Evolutionary conservation across 2,113 vertebrate genomes (phyloP), one percentile per base, ranked within the genome.

Genomic region (Eclectus roratus): DNA sequence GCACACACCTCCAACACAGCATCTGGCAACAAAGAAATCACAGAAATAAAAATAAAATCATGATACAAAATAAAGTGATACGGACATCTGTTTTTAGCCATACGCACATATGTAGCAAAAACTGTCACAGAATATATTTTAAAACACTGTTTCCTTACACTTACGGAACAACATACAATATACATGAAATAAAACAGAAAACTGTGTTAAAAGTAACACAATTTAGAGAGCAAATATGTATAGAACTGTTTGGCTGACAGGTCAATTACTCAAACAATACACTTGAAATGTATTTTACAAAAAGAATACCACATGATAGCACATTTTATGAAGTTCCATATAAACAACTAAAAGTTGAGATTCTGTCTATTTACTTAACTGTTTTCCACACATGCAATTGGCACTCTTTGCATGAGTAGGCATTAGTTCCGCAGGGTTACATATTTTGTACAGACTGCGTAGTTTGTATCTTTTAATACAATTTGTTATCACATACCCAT

Each of bases 401-500:
- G 58, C 61, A 94, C 69, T 90, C 71, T 85, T 46, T 89, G 50
- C 65, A 77, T 68, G n/a, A 95, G 39, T 73, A 77, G 61, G 78
- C 35, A 94, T 83, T 96, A 70, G 89, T 68, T 69, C 43, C 89
- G 86, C 79, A 96, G 65, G 84, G 53, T 87, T 97, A 96, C 56
- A 72, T 35, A 56, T 65, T 96, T 97, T 91, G 83, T 95, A 98
- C 93, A 97, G 93, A 96, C 61, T 90, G 89, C 1, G 55, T 29
- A 92, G 93, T 82, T 95, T 94, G 70, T 91, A 94, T 68, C 91
- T 98, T 93, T 97, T 97, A 96, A 97, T 94, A 97, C 96, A 97
- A 97, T 94, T 95, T 97, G 76, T 97, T 95, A 89, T 97, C 96
- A 98, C 99, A 97, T 98, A 99, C 99, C 99, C 99, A 98, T 17